A percentile compares a stretch with the other conserved stretches of the same genome.
Evolutionary conservation across 64 coral and sea anemone species (phyloP).

Genomic region (Pachyseris speciosa): DNA sequence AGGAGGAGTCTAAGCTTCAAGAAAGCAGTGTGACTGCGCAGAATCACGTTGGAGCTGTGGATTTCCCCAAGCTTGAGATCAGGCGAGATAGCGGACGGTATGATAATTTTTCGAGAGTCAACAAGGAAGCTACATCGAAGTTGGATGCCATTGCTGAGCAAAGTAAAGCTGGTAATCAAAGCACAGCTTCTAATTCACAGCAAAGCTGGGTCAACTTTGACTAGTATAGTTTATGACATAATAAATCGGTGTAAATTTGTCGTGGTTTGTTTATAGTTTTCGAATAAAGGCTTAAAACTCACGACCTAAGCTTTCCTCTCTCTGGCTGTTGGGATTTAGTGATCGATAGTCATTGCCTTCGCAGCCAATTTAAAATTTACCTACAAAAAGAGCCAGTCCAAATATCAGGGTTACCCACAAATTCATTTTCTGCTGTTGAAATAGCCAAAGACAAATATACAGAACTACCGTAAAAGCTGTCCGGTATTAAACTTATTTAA

Average conservation of each 20-base stretch:
- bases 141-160: neutral
- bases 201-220: constrained; percentile 41
- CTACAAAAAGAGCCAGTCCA: too few species aligned
- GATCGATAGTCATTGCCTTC: too few species aligned
- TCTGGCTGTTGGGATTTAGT: too few species aligned
- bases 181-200: neutral
- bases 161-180: neutral
- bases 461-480: too few species aligned
- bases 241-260: neutral
- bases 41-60: constrained; percentile 23
- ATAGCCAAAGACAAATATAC: too few species aligned
- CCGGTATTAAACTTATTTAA: too few species aligned
- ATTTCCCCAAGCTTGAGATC: neutral
- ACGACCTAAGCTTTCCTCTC: too few species aligned
- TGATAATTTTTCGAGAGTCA: neutral
- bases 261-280: too few species aligned
- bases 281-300: too few species aligned
- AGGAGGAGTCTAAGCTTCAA: neutral
- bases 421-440: too few species aligned
- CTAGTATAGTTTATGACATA: neutral
- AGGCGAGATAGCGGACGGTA: constrained; percentile 22
- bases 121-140: neutral
- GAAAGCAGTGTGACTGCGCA: neutral
- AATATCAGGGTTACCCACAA: too few species aligned
- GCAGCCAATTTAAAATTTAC: too few species aligned